Conservation (phyloP, 1,140 invertebrate species). For the Drosophila nebulosa region DNA sequence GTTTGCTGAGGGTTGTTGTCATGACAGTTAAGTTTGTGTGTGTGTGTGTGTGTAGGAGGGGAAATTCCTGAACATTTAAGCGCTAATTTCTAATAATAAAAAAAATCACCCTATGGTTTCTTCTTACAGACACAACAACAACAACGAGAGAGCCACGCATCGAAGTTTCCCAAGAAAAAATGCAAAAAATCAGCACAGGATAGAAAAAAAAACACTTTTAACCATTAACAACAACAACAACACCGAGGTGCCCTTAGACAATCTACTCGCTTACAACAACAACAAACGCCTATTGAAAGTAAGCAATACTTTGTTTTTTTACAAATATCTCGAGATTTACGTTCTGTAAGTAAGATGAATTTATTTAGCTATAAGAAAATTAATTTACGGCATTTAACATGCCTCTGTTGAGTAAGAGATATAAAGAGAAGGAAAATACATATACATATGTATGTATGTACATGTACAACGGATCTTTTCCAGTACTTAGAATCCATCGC, state of each 20-base stretch:
- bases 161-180: no score
- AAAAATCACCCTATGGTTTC: neutral
- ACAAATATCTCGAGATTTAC: no score
- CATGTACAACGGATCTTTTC: no score
- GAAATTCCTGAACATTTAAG: constrained; percentile 9
- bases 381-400: no score
- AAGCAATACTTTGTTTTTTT: no score
- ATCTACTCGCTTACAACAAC: constrained; percentile 35
- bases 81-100: neutral
- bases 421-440: no score
- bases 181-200: constrained; percentile 2
- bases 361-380: no score
- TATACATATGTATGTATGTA: neutral
- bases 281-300: constrained; percentile 40
- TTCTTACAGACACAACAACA: neutral
- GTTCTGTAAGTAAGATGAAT: no score
- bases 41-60: neutral
- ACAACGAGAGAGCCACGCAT: constrained; percentile 6
- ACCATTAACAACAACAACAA: constrained; percentile 18
- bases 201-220: neutral
- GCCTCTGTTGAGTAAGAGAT: no score
- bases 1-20: constrained; percentile 34
- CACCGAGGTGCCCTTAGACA: constrained; percentile 63
- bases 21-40: constrained; percentile 17
- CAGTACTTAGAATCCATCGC: no score